Base-by-base conservation (phyloP, 92 coral and sea anemone species). In the Anthopleura xanthogrammica region DNA sequence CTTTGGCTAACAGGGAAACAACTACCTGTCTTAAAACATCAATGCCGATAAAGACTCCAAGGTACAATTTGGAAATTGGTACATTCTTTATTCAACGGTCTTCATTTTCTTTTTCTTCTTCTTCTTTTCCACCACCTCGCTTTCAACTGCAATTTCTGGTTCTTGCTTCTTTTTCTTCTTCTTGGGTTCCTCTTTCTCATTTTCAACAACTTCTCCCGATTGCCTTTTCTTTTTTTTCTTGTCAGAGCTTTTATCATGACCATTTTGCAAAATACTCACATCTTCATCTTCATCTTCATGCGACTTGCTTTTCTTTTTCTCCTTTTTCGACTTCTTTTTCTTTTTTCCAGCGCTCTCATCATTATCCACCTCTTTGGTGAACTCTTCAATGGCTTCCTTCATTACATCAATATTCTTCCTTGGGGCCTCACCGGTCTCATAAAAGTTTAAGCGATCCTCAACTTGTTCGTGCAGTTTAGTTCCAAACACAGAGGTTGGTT, bases 391-490 rank as follows among this genome's bases (percentile, higher is more conserved):
- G 77, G 99, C 99, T 70, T 97, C 99, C 71, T 97, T 94, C 99
- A 97, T 97, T 48, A 90, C 97, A 9, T 97, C 99, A 6, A 97
- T 90, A 79, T 97, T 97, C 84, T 97, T 97, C 82, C 90, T 83
- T 1, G 98, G 98, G 13, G 98, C 93, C 17, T 92, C 99, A 8
- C 98, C 98, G 22, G 97, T 97, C 85, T 97, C 99, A 68, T 97
- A 97, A 86, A 97, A 97, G 66, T 94, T 97, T 56, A 97, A 87
- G 3, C 99, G 92, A 72, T 97, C 99, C 75, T 97, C 99, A 13
- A 97, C 97, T 73, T 97, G 99, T 2, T 94, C 99, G 60, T 92
- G 99, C 56, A 97, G 88, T 84, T 94, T 97, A 65, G 85, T 92
- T 50, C 99, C 99, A 85, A 97, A 94, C 52, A 97, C 88, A 60